Evolutionary conservation across 2,797 vertebrate species (phyloP).

Genomic region (Paguma larvata): DNA sequence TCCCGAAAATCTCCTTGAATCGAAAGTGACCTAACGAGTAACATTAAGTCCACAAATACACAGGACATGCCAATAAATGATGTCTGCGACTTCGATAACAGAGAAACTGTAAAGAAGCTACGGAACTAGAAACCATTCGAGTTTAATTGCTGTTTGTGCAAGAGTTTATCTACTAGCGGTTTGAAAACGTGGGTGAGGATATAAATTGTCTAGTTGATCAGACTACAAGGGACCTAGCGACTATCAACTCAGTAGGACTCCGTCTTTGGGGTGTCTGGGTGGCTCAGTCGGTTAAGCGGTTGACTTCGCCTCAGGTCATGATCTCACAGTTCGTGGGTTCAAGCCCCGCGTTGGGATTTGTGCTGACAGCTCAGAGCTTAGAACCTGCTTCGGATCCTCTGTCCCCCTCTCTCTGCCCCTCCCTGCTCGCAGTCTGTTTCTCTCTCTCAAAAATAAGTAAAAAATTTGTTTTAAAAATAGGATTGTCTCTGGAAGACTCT

Average conservation of each 20-base stretch:
- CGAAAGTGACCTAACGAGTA: neutral
- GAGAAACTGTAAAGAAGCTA: neutral
- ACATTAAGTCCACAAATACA: neutral
- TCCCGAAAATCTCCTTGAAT: neutral
- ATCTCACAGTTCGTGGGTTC: no score
- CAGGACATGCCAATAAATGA: neutral
- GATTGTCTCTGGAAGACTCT: neutral
- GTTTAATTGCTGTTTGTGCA: neutral
- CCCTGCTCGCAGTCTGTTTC: no score
- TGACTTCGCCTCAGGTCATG: no score
- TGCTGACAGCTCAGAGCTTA: no score
- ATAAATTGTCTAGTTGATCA: neutral
- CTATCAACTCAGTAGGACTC: fast-evolving
- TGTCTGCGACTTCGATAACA: neutral
- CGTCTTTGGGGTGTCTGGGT: no score
- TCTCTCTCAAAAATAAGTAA: no score
- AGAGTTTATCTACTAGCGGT: neutral
- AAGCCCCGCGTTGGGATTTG: no score
- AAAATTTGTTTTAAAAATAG: no score
- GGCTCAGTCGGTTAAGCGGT: no score
- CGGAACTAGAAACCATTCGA: neutral
- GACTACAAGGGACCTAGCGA: neutral
- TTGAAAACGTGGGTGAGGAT: fast-evolving
- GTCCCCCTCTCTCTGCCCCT: no score
- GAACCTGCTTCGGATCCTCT: no score